Conservation (phyloP, 2,113 vertebrate species). For the Sporophila hypoxantha region DNA sequence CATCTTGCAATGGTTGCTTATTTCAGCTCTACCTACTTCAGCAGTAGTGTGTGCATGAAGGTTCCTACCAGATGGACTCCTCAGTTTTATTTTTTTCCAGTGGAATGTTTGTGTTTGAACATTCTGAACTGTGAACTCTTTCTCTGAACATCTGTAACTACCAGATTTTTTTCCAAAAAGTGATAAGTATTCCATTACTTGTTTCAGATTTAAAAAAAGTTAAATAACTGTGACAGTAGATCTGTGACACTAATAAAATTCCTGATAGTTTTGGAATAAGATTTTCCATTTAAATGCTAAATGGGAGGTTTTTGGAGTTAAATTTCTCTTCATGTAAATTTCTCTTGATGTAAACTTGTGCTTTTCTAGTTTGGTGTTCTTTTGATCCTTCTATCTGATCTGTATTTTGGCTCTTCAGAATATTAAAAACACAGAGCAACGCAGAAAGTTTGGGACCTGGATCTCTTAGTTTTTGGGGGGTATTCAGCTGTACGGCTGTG, state of each 20-base stretch:
- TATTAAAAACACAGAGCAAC: neutral
- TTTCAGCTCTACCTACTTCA: neutral
- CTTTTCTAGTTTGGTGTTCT: constrained; percentile 19
- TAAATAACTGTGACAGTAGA: neutral
- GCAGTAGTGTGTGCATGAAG: neutral
- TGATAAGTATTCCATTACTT: constrained; percentile 21
- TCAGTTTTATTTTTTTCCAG: neutral
- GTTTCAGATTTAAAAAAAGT: neutral
- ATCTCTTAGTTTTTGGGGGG: constrained; percentile 25
- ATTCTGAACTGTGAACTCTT: neutral
- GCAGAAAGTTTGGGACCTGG: neutral
- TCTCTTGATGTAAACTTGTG: neutral
- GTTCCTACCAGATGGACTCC: neutral
- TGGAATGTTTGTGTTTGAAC: neutral
- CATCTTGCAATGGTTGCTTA: neutral
- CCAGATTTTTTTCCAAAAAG: neutral
- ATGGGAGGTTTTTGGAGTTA: constrained; percentile 2
- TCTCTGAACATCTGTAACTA: neutral
- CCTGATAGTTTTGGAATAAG: neutral
- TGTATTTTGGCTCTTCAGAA: neutral
- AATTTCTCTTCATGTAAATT: neutral
- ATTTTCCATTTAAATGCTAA: constrained; percentile 34
- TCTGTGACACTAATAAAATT: neutral
- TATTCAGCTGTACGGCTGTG: constrained; percentile 26
- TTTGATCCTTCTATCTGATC: neutral